Conservation (phyloP, 2,888 invertebrate species). For the Halocaridina rubra region DNA sequence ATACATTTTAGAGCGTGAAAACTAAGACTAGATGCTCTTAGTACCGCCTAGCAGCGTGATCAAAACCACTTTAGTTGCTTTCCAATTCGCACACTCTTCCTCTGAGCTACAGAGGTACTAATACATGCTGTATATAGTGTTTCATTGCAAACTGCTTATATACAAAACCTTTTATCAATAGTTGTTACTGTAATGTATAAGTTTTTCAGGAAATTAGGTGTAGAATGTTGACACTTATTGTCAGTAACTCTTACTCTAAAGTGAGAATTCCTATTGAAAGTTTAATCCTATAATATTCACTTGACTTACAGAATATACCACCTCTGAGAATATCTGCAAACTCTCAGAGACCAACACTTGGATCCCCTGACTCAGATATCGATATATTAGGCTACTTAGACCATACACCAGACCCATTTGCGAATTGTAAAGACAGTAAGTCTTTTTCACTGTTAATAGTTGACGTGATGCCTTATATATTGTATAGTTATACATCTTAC, state of each 20-base stretch:
- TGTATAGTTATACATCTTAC: background rate
- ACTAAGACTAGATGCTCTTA: no score
- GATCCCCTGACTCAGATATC: constrained; percentile 32
- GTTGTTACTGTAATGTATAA: background rate
- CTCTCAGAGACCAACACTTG: constrained; percentile 20
- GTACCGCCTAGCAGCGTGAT: no score
- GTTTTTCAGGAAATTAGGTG: no score
- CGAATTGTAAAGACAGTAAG: constrained; percentile 3
- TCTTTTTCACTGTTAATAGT: background rate
- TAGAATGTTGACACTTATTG: no score
- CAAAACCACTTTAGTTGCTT: no score
- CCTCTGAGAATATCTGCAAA: constrained; percentile 2
- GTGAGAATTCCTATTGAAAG: background rate
- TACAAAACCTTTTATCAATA: background rate
- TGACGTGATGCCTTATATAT: background rate
- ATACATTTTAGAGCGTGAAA: no score
- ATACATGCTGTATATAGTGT: background rate
- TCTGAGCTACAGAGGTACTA: background rate
- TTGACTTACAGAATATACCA: background rate
- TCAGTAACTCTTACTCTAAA: no score
- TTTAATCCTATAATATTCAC: background rate
- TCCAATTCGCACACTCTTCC: no score
- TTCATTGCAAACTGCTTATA: no score
- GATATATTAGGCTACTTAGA: constrained; percentile 47
- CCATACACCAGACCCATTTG: constrained; percentile 36